Base-by-base conservation (phyloP, 2,113 vertebrate species). In the Gymnarchus niloticus region DNA sequence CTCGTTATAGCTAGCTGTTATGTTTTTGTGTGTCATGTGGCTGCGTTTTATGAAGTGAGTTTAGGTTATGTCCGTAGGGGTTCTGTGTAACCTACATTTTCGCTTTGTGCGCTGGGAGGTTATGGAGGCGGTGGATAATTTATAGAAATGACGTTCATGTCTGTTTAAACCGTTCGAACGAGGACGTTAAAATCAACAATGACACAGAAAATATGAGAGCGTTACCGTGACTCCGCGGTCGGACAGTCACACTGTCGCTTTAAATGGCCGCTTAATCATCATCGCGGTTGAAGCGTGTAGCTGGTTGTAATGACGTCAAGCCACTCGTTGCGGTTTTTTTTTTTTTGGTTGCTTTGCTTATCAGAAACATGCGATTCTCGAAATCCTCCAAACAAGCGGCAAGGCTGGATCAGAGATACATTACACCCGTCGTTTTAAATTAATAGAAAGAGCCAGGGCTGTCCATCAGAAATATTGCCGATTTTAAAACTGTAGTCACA, bases 231-330 rank as follows among this genome's bases (percentile, higher is more conserved):
- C 2, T 3, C 56, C 2, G 56, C 56, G 14, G 3, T 37, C 65
- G 41, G 33, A 33, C n/a, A 25, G 77, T 5, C 49, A 56, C 49
- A 56, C 91, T 92, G 92, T 91, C 87, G 56, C 92, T 93, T 94
- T 94, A 93, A 93, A 19, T 85, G 57, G 19, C 83, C 28, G 19
- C 33, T 8, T 78, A 76, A 48, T 83, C 78, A 86, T 88, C 88
- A 81, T 61, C n/a, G 46, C 56, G 51, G 9, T 88, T 85, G 48
- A 69, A 56, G 84, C 86, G 90, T 88, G 90, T 90, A 91, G 89
- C 88, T 85, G 86, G 77, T 84, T 86, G 73, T 80, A 6, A 69
- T 87, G 73, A 92, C 89, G 91, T 91, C 92, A 91, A 92, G 86
- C 25, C 87, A 86, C 84, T 51, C 83, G 51, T 54, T 2, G 6